phyloP scores from a whole-genome alignment of 2,113 vertebrate genomes.

The Ochotona princeps region DNA sequence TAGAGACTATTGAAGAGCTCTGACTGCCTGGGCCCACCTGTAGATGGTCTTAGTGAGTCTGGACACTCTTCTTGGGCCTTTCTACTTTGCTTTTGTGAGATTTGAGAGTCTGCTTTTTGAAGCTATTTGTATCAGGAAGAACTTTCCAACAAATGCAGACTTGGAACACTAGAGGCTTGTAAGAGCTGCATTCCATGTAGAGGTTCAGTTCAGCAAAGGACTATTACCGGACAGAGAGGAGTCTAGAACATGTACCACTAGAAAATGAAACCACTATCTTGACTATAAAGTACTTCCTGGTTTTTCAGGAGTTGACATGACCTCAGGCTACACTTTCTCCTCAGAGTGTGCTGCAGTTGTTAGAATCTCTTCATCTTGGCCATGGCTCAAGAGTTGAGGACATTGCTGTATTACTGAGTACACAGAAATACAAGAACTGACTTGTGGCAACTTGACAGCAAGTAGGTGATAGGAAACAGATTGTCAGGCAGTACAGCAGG shows the following conservation, averaged over 20 bases:
- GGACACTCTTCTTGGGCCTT: slow-evolving; percentile 54
- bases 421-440: background rate
- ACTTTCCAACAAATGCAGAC: background rate
- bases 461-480: slow-evolving; percentile 15
- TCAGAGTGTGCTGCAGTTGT: background rate
- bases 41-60: slow-evolving; percentile 70
- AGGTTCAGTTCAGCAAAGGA: background rate
- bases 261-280: background rate
- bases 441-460: background rate
- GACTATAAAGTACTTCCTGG: background rate
- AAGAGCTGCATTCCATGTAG: background rate
- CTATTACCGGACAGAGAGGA: background rate
- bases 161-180: background rate
- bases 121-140: background rate
- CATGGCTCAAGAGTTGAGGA: background rate
- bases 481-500: background rate
- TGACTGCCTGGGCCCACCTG: slow-evolving; percentile 52
- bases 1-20: slow-evolving; percentile 71
- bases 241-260: background rate
- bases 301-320: background rate
- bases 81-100: slow-evolving; percentile 44
- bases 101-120: slow-evolving; percentile 37
- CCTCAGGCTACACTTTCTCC: background rate
- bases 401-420: background rate
- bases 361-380: background rate